Evolutionary conservation across 2,797 vertebrate species (phyloP), one percentile per base, ranked within the genome.

Genomic region (Mormyrus hasselquistii): DNA sequence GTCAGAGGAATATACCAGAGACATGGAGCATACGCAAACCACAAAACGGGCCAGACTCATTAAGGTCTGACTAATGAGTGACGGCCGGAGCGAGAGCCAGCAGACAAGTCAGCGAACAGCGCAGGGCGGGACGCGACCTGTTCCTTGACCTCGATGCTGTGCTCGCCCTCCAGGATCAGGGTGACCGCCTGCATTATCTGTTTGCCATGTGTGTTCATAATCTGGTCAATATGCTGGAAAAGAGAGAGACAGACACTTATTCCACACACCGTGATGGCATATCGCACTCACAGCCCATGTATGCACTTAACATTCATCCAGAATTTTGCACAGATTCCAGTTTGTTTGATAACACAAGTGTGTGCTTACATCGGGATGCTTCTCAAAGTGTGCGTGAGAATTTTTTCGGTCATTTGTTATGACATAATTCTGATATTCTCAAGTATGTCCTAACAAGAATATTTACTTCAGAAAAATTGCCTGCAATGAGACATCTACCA

Each of bases 171-270:
- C 92, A 99, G 95, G 94, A 99, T 99, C 90, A 99, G 96, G 14
- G 98, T 99, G 93, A 99, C 98, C 0, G 98, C 98, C 95, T 99
- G 99, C 98, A 99, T 99, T 94, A 99, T 98, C 95, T 99, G 98
- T 94, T 98, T 99, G 91, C 99, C 99, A n/a, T 99, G 97, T 90
- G 97, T 98, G 92, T 97, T 99, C 98, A 99, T 99, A 95, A 99
- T 98, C 95, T 99, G 98, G 95, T 99, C 99, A 94, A 99, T 99
- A 93, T 99, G 98, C 98, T 99, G 96, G 93, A 93, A 91, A 90
- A 96, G 92, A 44, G 62, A 89, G 3, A 90, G 93, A 92, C 44
- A 79, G 59, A 89, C 44, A 88, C 12, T 9, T 12, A 29, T 88
- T 34, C 50, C 38, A 52, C 62, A 29, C 29, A 29, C 12, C 12